phyloP scores from a whole-genome alignment of 2,113 vertebrate genomes.

The Trichomycterus rosablanca region DNA sequence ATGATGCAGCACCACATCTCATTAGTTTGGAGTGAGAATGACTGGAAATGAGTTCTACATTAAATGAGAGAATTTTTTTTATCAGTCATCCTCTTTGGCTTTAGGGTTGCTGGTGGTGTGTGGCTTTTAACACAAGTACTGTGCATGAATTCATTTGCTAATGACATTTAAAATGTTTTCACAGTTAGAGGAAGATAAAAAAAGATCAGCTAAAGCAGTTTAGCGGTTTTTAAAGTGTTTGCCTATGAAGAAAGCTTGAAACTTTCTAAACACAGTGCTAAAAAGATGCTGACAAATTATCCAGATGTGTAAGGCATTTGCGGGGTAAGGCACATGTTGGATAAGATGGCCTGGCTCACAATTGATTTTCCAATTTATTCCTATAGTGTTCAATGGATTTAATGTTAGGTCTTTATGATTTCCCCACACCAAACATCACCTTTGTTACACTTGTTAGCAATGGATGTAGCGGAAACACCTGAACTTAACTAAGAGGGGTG shows the following conservation, averaged over 20 bases:
- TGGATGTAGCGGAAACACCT: too few relatives aligned
- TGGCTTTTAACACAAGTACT: conserved; percentile 21
- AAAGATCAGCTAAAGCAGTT: conserved; percentile 39
- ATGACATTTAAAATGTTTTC: conserved; percentile 15
- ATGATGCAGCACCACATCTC: conserved; percentile 45
- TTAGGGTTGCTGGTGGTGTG: conserved; percentile 28
- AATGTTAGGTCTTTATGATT: too few relatives aligned
- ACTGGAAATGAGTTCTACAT: neutral
- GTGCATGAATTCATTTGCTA: conserved; percentile 33
- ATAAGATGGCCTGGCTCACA: too few relatives aligned
- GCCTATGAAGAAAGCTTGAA: conserved; percentile 28
- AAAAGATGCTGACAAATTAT: conserved; percentile 43
- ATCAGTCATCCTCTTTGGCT: conserved; percentile 17
- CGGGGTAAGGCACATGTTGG: too few relatives aligned
- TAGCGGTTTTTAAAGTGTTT: conserved; percentile 40
- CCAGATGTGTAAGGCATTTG: too few relatives aligned
- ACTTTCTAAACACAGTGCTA: conserved; percentile 52
- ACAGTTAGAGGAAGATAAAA: conserved; percentile 14
- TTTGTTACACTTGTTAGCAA: too few relatives aligned
- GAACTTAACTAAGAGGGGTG: too few relatives aligned
- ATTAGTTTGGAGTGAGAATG: conserved; percentile 25
- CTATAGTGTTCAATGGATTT: too few relatives aligned
- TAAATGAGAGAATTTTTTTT: conserved; percentile 9
- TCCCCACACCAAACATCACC: too few relatives aligned
- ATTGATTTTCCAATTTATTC: too few relatives aligned